These are phyloP conservation scores for Pimpla rufipes DNA, from an alignment of 2,888 invertebrate genomes.

Conservation along the genomic window DNA sequence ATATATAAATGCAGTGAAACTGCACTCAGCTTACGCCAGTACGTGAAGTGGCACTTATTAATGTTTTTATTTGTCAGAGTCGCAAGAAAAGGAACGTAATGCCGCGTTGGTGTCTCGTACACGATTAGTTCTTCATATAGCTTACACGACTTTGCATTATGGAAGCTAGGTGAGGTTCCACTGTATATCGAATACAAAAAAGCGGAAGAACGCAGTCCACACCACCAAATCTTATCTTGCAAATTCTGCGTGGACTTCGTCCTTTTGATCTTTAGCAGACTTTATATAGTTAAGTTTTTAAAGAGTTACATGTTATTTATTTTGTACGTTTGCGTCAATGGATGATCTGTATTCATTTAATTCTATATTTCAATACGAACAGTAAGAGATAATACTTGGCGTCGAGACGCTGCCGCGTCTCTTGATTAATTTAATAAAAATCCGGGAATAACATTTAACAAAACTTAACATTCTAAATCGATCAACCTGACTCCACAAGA, in stretches of 20 bases:
- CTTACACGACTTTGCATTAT: neutral
- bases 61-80: neutral
- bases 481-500: neutral
- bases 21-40: neutral
- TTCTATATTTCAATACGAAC: neutral
- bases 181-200: conserved; percentile 2
- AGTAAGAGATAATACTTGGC: neutral
- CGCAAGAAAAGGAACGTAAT: neutral
- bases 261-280: neutral
- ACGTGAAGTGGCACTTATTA: neutral
- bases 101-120: neutral
- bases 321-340: conserved; percentile 33
- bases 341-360: conserved; percentile 9
- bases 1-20: conserved; percentile 19
- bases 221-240: too few species aligned
- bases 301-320: conserved; percentile 50
- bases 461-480: neutral
- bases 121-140: neutral
- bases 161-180: neutral
- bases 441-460: neutral
- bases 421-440: conserved; percentile 2
- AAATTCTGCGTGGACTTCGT: neutral
- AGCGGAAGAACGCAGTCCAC: neutral
- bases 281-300: conserved; percentile 41
- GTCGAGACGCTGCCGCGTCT: too few species aligned